These are phyloP conservation scores for Nysson spinosus DNA, from an alignment of 2,888 invertebrate genomes.

Conservation along the genomic window DNA sequence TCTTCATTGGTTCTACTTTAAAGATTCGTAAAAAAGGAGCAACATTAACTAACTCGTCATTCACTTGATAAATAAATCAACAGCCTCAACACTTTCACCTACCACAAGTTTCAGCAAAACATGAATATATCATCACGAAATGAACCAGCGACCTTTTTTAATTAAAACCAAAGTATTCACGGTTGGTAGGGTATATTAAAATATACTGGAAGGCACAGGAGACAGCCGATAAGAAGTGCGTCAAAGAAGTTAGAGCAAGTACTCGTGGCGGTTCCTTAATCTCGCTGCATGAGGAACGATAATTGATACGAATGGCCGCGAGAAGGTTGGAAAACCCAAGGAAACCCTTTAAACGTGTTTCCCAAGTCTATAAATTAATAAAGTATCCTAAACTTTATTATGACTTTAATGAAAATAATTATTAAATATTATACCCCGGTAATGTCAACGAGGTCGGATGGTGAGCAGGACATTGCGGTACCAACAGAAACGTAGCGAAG, in stretches of 20 bases:
- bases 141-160: slow-evolving; percentile 11
- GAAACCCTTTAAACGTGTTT: slow-evolving; percentile 72
- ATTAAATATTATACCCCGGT: slow-evolving; percentile 76
- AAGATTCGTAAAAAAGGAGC: too few relatives aligned
- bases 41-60: too few relatives aligned
- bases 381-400: slow-evolving; percentile 77
- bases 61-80: background rate
- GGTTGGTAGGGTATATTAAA: slow-evolving; percentile 14
- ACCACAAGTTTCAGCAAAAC: background rate
- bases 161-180: slow-evolving; percentile 16
- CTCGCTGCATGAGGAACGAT: slow-evolving; percentile 65
- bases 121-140: background rate
- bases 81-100: background rate
- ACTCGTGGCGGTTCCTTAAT: slow-evolving; percentile 57
- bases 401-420: slow-evolving; percentile 78
- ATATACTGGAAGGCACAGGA: background rate
- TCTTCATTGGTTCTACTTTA: too few relatives aligned
- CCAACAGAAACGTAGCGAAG: slow-evolving; percentile 51
- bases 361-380: slow-evolving; percentile 77
- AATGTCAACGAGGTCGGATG: slow-evolving; percentile 68
- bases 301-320: slow-evolving; percentile 74
- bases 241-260: slow-evolving; percentile 36
- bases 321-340: slow-evolving; percentile 49
- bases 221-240: slow-evolving; percentile 39
- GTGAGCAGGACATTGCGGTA: slow-evolving; percentile 45